These are phyloP conservation scores for Halocynthia roretzi DNA, from an alignment of 23 tunicate genomes.

Conservation along the genomic window DNA sequence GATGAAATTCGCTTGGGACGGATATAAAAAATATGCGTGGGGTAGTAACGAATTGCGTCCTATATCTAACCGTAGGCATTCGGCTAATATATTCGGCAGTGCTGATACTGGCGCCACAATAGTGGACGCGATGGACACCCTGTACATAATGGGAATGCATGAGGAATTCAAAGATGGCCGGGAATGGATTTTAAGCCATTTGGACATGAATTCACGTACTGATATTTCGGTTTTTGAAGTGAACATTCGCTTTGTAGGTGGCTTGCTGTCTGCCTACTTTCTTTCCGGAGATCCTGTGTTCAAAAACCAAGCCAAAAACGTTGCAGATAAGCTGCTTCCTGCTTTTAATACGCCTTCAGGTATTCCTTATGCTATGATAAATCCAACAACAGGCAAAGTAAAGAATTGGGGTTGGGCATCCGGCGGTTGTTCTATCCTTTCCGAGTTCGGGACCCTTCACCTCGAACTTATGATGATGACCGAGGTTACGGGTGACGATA, in stretches of 20 bases:
- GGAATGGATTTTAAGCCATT: slow-evolving; percentile 50
- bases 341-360: slow-evolving; percentile 93
- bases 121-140: slow-evolving; percentile 91
- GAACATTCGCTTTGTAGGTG: slow-evolving; percentile 93
- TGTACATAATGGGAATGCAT: slow-evolving; percentile 90
- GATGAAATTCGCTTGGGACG: slow-evolving; percentile 98
- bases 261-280: slow-evolving; percentile 75
- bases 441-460: slow-evolving; percentile 92
- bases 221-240: slow-evolving; percentile 98
- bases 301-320: slow-evolving; percentile 51
- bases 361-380: slow-evolving; percentile 86
- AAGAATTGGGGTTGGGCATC: slow-evolving; percentile 97
- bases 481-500: slow-evolving; percentile 51
- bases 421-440: slow-evolving; percentile 84
- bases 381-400: slow-evolving; percentile 57
- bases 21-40: slow-evolving; percentile 87
- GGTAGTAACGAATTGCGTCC: slow-evolving; percentile 86
- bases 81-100: slow-evolving; percentile 92
- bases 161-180: slow-evolving; percentile 77
- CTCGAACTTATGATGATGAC: slow-evolving; percentile 84
- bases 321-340: slow-evolving; percentile 71
- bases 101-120: slow-evolving; percentile 99
- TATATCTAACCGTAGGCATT: slow-evolving; percentile 56
- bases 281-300: slow-evolving; percentile 68
- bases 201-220: slow-evolving; percentile 64